Evolutionary conservation across 2,113 vertebrate species (phyloP).

Genomic region (Saguinus imperator): DNA sequence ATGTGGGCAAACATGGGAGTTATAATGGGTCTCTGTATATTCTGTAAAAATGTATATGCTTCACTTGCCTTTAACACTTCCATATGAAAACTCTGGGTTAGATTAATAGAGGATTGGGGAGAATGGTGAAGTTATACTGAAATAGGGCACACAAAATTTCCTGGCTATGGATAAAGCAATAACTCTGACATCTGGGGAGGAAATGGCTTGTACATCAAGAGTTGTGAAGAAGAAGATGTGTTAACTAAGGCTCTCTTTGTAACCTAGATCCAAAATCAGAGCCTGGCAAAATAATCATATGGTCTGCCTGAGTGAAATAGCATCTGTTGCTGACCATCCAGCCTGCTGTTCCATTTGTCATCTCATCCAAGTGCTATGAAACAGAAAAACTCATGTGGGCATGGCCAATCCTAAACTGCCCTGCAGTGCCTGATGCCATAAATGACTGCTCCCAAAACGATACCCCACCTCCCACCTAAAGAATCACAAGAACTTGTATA

Average conservation of each 20-base stretch:
- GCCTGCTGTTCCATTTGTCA: not conserved
- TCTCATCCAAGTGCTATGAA: not conserved
- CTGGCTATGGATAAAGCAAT: not conserved
- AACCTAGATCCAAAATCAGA: not conserved
- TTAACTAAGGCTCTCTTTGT: not conserved
- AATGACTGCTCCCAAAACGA: not conserved
- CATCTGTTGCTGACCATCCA: not conserved
- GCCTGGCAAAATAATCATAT: not conserved
- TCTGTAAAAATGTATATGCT: not conserved
- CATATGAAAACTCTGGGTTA: not conserved
- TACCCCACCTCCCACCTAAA: not conserved
- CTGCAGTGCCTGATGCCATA: not conserved
- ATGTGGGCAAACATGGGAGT: not conserved
- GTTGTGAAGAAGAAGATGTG: not conserved
- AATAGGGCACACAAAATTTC: not conserved
- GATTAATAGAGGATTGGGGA: not conserved
- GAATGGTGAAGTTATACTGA: not conserved
- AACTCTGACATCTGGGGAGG: not conserved
- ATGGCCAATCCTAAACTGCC: not conserved
- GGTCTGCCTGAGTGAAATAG: not conserved
- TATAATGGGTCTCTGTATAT: not conserved
- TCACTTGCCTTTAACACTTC: not conserved
- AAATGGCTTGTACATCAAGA: not conserved
- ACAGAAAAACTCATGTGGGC: not conserved
- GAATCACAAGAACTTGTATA: not conserved